Evolutionary conservation across 2,888 invertebrate genomes (phyloP).

Genomic region (Drosophila helvetica): DNA sequence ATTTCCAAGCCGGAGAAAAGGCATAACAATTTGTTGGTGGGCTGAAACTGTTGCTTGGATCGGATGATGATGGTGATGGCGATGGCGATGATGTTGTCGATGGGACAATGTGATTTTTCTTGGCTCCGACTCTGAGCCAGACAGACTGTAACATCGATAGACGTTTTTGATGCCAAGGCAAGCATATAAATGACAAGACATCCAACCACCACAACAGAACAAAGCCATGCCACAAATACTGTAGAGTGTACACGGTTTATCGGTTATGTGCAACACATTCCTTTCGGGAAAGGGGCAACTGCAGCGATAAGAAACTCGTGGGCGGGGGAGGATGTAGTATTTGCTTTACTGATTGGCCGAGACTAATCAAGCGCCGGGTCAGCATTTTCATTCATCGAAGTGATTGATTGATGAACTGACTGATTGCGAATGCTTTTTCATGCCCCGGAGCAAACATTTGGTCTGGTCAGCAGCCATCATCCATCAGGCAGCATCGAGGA

Average conservation of each 20-base stretch:
- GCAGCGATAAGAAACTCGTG: background rate
- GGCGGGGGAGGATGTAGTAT: slow-evolving; percentile 42
- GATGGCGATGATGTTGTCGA: slow-evolving; percentile 38
- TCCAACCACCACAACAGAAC: background rate
- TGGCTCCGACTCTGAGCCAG: slow-evolving; percentile 36
- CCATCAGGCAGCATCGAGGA: slow-evolving; percentile 24
- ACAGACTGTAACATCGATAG: slow-evolving; percentile 29
- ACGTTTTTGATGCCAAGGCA: slow-evolving; percentile 36
- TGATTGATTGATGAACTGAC: slow-evolving; percentile 57
- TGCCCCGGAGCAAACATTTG: slow-evolving; percentile 48
- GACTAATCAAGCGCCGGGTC: slow-evolving; percentile 47
- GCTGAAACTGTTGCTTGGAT: slow-evolving; percentile 32
- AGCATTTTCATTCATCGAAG: slow-evolving; percentile 36
- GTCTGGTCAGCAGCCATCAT: slow-evolving; percentile 45
- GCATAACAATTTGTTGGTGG: slow-evolving; percentile 47
- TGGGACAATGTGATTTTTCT: slow-evolving; percentile 49
- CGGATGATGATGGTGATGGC: slow-evolving; percentile 16
- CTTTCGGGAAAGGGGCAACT: background rate
- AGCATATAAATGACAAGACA: slow-evolving; percentile 45
- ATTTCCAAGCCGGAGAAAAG: slow-evolving; percentile 37
- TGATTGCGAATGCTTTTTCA: slow-evolving; percentile 36
- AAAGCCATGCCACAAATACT: background rate
- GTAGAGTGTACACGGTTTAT: background rate
- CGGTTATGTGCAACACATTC: background rate
- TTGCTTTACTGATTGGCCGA: slow-evolving; percentile 60